These are phyloP conservation scores for Masticophis lateralis DNA, from an alignment of 2,797 vertebrate species.

Conservation along the genomic window DNA sequence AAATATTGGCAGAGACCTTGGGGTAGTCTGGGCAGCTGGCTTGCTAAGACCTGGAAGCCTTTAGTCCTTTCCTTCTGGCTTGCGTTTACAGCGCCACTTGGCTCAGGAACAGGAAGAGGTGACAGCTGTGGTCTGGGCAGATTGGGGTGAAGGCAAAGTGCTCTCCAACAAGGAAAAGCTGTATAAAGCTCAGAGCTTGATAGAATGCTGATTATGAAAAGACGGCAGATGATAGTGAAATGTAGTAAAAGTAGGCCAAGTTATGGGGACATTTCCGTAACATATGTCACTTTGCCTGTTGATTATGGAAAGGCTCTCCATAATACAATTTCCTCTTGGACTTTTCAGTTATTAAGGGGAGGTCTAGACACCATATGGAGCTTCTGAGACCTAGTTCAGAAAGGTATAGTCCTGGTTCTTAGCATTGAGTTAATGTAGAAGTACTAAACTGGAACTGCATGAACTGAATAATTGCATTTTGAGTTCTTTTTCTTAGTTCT, in stretches of 20 bases:
- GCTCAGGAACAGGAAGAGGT: slow-evolving; percentile 56
- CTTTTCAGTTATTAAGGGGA: not conserved
- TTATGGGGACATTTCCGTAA: not conserved
- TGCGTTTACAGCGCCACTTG: slow-evolving; percentile 56
- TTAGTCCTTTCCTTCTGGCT: slow-evolving; percentile 43
- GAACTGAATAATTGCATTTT: not conserved
- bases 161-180: slow-evolving; percentile 54
- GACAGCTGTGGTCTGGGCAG: slow-evolving; percentile 55
- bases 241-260: not conserved
- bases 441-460: not conserved
- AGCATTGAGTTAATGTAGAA: not conserved
- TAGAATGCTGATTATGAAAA: slow-evolving; percentile 48
- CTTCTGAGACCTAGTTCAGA: not conserved
- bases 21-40: slow-evolving; percentile 56
- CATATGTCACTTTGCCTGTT: not conserved
- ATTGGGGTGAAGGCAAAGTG: slow-evolving; percentile 30
- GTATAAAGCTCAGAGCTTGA: slow-evolving; percentile 57
- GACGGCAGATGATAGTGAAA: not conserved
- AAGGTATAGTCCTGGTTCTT: not conserved
- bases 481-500: not conserved
- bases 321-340: not conserved
- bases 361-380: too few species aligned
- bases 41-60: slow-evolving; percentile 56
- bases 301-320: not conserved
- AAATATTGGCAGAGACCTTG: slow-evolving; percentile 48